Evolutionary conservation across 2,888 invertebrate genomes (phyloP).

Genomic region (Hesperia comma): DNA sequence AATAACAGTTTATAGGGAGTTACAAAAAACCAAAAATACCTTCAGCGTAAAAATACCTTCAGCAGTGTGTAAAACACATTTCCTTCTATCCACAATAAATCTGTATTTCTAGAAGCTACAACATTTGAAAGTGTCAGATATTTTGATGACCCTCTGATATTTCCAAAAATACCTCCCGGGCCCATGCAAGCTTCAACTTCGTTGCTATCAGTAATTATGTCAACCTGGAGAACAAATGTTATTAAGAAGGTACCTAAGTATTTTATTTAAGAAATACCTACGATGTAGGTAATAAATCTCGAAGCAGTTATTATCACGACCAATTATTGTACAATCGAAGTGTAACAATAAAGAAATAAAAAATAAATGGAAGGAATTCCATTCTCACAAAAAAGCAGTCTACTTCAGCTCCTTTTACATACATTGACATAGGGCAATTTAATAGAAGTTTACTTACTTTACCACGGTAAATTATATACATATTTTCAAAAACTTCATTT

Average conservation of each 20-base stretch:
- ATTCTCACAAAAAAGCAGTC: too few species aligned
- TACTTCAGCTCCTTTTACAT: too few species aligned
- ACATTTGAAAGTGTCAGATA: slow-evolving; percentile 74
- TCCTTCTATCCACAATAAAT: slow-evolving; percentile 73
- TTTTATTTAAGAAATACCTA: too few species aligned
- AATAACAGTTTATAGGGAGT: too few species aligned
- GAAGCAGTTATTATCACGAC: too few species aligned
- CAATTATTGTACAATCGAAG: too few species aligned
- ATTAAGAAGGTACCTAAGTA: too few species aligned
- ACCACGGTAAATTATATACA: slow-evolving; percentile 78
- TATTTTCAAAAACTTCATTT: slow-evolving; percentile 70
- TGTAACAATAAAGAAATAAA: too few species aligned
- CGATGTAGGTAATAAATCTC: too few species aligned
- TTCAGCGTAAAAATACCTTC: slow-evolving; percentile 57
- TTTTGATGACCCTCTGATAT: slow-evolving; percentile 70
- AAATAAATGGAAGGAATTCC: too few species aligned
- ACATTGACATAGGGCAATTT: too few species aligned
- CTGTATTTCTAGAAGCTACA: slow-evolving; percentile 76
- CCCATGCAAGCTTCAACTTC: slow-evolving; percentile 80
- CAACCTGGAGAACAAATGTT: slow-evolving; percentile 57
- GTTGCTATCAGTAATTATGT: slow-evolving; percentile 68
- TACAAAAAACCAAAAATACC: background rate
- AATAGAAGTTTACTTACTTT: slow-evolving; percentile 56
- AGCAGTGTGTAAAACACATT: slow-evolving; percentile 74
- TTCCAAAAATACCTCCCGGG: slow-evolving; percentile 79